These are phyloP conservation scores for Rhea pennata DNA, from an alignment of 2,113 vertebrate species.

Conservation along the genomic window DNA sequence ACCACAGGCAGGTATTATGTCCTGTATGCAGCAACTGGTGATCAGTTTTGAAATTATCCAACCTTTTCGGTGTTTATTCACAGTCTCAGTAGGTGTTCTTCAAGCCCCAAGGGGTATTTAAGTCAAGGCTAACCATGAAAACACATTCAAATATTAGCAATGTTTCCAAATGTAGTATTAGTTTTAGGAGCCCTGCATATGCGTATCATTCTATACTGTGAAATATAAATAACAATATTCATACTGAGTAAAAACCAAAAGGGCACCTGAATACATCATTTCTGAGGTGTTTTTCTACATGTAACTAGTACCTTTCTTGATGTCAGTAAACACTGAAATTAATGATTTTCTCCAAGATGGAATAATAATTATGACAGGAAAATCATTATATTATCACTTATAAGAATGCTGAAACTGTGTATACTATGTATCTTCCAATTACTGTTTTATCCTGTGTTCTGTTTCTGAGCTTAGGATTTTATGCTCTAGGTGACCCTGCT, in stretches of 20 bases:
- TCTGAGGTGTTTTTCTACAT: neutral
- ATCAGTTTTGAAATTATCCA: neutral
- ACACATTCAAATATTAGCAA: neutral
- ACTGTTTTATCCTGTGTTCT: neutral
- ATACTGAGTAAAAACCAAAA: neutral
- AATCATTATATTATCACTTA: neutral
- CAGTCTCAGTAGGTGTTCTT: neutral
- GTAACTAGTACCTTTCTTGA: neutral
- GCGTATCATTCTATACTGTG: neutral
- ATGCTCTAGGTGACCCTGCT: too few species aligned
- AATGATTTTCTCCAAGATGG: neutral
- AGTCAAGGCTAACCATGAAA: neutral
- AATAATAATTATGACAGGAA: neutral
- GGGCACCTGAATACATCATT: neutral
- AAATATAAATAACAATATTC: neutral
- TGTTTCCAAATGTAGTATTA: neutral
- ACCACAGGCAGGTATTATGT: neutral
- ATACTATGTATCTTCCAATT: neutral
- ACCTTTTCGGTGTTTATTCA: constrained; percentile 7
- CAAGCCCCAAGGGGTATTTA: neutral
- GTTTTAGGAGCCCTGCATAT: neutral
- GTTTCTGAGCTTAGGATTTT: neutral
- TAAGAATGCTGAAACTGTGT: neutral
- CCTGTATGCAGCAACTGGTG: neutral
- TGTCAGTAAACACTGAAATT: neutral